Percentiles rank a stretch among this genome's conserved stretches.
Conservation (phyloP, 2,888 invertebrate genomes). For the Encarsia formosa region DNA sequence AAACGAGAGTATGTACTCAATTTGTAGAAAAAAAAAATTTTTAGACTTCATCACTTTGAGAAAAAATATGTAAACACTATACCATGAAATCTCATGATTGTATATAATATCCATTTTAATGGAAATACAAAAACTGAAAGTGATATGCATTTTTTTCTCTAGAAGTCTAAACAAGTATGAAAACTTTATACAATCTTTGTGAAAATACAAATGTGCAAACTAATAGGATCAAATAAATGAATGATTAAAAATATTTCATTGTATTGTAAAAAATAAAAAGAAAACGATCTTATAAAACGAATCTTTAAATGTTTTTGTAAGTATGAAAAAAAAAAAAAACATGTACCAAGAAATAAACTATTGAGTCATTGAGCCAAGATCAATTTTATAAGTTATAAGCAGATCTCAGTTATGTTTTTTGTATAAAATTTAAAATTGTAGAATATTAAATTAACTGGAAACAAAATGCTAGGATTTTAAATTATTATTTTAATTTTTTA, state of each 20-base stretch:
- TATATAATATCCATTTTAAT: conserved; percentile 47
- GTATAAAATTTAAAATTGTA: conserved; percentile 40
- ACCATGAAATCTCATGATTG: conserved; percentile 39
- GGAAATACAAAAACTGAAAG: conserved; percentile 41
- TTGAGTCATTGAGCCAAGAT: conserved; percentile 34
- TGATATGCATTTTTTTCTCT: conserved; percentile 42
- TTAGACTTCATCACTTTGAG: conserved; percentile 29
- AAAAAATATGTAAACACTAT: conserved; percentile 27
- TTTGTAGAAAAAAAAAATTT: conserved; percentile 26
- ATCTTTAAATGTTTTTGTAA: conserved; percentile 37
- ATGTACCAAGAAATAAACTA: conserved; percentile 27
- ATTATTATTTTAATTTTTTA: conserved; percentile 49
- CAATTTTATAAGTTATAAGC: conserved; percentile 38
- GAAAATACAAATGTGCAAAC: conserved; percentile 29
- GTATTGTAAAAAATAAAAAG: conserved; percentile 27
- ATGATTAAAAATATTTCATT: conserved; percentile 27
- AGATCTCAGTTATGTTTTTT: conserved; percentile 50
- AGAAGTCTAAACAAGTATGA: conserved; percentile 27
- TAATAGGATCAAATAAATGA: conserved; percentile 24
- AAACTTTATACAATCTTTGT: conserved; percentile 27
- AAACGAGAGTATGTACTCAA: conserved; percentile 26
- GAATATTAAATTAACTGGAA: conserved; percentile 36
- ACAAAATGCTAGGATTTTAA: conserved; percentile 46
- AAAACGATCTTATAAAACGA: conserved; percentile 27
- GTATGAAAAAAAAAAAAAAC: too few relatives aligned